Percentiles rank a stretch among this genome's conserved stretches.
phyloP scores from a whole-genome alignment of 2,113 vertebrate species.

The Oostethus manadensis region DNA sequence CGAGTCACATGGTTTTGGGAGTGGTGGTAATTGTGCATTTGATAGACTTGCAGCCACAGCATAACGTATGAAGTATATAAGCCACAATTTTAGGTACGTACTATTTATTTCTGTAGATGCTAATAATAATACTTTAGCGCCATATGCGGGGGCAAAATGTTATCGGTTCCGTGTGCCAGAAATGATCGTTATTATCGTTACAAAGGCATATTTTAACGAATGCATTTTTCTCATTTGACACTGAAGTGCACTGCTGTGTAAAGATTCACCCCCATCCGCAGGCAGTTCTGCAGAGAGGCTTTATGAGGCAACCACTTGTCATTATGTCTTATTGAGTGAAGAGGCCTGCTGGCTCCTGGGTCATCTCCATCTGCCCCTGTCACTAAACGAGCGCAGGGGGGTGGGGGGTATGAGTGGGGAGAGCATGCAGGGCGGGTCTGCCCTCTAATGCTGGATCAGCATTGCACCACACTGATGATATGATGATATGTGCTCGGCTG shows the following conservation, averaged over 20 bases:
- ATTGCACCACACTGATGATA: conserved; percentile 17
- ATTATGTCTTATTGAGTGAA: conserved; percentile 50
- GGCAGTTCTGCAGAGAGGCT: neutral
- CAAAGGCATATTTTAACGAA: too few relatives aligned
- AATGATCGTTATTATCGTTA: neutral
- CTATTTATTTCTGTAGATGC: neutral
- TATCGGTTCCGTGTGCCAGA: neutral
- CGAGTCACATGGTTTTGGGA: neutral
- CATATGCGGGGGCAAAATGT: neutral
- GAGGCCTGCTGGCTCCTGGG: conserved; percentile 39
- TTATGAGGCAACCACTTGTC: conserved; percentile 25
- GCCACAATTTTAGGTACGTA: too few relatives aligned
- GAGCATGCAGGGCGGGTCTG: conserved; percentile 4
- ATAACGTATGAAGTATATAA: too few relatives aligned
- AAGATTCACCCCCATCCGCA: neutral
- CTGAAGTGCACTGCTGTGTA: too few relatives aligned
- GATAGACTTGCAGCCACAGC: neutral
- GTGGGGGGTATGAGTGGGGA: conserved; percentile 18
- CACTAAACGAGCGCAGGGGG: neutral
- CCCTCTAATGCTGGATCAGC: too few relatives aligned
- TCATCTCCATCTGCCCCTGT: conserved; percentile 49
- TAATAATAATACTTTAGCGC: neutral
- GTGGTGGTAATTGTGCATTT: neutral
- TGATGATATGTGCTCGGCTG: neutral
- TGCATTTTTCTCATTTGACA: too few relatives aligned